Evolutionary conservation across 2,797 vertebrate species (phyloP).

Genomic region (Danio tinwini): DNA sequence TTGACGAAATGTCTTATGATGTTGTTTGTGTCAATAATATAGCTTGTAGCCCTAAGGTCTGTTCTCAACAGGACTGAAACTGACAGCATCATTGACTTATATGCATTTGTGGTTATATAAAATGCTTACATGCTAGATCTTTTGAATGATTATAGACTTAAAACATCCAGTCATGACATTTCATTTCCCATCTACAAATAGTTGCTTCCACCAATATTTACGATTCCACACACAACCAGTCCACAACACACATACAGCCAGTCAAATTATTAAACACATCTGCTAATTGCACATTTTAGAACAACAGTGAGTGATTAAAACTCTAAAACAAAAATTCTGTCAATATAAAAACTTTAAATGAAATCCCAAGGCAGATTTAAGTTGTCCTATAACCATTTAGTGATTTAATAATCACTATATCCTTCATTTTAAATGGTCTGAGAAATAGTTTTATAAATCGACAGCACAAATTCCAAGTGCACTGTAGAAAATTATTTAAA

Average conservation of each 20-base stretch:
- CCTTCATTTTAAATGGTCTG: neutral
- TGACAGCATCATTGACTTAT: neutral
- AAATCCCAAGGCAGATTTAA: neutral
- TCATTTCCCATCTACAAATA: neutral
- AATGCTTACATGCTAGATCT: constrained; percentile 37
- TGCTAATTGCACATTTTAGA: too few species aligned
- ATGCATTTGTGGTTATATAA: constrained; percentile 56
- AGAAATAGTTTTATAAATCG: neutral
- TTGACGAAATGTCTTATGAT: neutral
- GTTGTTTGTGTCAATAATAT: neutral
- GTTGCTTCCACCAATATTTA: neutral
- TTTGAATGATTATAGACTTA: neutral
- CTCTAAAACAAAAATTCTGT: neutral
- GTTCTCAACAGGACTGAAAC: neutral
- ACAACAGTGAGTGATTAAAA: neutral
- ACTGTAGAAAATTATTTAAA: neutral
- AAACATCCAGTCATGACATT: neutral
- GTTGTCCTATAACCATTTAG: too few species aligned
- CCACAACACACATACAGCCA: neutral
- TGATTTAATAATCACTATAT: too few species aligned
- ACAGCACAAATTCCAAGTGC: neutral
- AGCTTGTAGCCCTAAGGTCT: neutral
- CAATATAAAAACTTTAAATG: neutral
- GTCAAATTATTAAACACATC: too few species aligned
- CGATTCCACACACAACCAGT: neutral